Percentiles rank a stretch among this genome's conserved stretches.
Evolutionary conservation across 2,888 invertebrate species (phyloP).

Genomic region (Cerceris rybyensis): DNA sequence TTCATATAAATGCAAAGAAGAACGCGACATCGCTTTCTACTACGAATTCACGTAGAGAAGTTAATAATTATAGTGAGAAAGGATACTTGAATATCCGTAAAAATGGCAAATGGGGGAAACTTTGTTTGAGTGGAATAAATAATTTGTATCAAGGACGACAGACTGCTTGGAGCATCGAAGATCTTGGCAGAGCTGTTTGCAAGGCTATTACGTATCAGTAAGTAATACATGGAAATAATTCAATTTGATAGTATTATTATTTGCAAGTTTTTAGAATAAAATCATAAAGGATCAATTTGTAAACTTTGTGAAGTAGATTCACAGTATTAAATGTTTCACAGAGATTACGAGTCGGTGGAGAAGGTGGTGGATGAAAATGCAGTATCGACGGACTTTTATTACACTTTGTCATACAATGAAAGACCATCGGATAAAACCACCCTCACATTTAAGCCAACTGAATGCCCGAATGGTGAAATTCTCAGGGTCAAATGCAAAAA

Average conservation of each 20-base stretch:
- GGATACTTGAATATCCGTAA: slow-evolving; percentile 90
- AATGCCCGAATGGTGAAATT: slow-evolving; percentile 86
- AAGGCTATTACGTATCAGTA: slow-evolving; percentile 90
- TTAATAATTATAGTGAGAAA: slow-evolving; percentile 78
- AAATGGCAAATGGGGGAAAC: slow-evolving; percentile 89
- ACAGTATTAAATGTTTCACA: slow-evolving; percentile 54
- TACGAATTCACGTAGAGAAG: slow-evolving; percentile 64
- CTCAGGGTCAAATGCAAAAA: slow-evolving; percentile 87
- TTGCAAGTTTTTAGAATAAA: background rate
- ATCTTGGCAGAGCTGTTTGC: slow-evolving; percentile 89
- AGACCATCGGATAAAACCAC: slow-evolving; percentile 84
- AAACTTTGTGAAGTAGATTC: background rate
- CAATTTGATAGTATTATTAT: too few relatives aligned
- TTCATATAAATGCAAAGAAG: slow-evolving; percentile 53
- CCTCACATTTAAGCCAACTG: slow-evolving; percentile 86
- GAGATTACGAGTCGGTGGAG: slow-evolving; percentile 81
- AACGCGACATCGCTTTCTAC: slow-evolving; percentile 32
- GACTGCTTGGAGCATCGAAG: slow-evolving; percentile 86
- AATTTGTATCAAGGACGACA: slow-evolving; percentile 84
- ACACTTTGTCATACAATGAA: slow-evolving; percentile 84
- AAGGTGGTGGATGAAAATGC: slow-evolving; percentile 75
- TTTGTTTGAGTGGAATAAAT: slow-evolving; percentile 88
- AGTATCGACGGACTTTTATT: slow-evolving; percentile 80
- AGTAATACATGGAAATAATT: slow-evolving; percentile 71
- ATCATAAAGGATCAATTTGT: background rate